phyloP scores from a whole-genome alignment of 1,140 invertebrate species.

The Harlomillsia oculata region DNA sequence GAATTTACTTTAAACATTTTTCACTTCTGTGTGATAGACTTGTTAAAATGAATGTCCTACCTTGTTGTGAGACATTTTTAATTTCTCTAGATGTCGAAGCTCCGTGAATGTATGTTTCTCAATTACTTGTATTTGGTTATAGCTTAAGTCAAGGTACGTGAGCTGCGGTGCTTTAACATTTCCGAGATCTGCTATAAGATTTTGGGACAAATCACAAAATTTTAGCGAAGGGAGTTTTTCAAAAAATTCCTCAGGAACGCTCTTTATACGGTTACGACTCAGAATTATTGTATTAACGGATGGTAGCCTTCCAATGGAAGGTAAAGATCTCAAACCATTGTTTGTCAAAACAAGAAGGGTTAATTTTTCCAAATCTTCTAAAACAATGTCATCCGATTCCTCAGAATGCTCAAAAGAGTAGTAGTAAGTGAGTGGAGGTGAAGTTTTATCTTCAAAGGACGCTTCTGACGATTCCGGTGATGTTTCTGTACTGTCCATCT shows the following conservation, averaged over 20 bases:
- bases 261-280: conserved; percentile 12
- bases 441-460: too few relatives aligned
- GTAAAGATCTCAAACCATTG: conserved; percentile 13
- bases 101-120: conserved; percentile 7
- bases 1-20: not conserved
- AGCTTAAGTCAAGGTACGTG: conserved; percentile 12
- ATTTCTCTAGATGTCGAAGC: conserved; percentile 14
- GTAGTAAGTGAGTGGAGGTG: too few relatives aligned
- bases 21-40: not conserved
- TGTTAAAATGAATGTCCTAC: conserved; percentile 8
- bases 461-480: too few relatives aligned
- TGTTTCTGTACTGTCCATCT: too few relatives aligned
- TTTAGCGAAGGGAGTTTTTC: conserved; percentile 3
- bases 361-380: conserved; percentile 17
- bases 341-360: not conserved
- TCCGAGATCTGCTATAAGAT: conserved; percentile 12
- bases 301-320: conserved; percentile 2
- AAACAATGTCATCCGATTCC: conserved; percentile 2
- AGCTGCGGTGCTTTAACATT: conserved; percentile 11
- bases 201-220: conserved; percentile 17
- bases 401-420: too few relatives aligned
- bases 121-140: conserved; percentile 14
- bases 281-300: conserved; percentile 5
- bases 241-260: conserved; percentile 18
- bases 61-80: conserved; percentile 23